These are phyloP conservation scores for Eupithecia tripunctaria DNA, from an alignment of 2,888 invertebrate species.

Conservation along the genomic window DNA sequence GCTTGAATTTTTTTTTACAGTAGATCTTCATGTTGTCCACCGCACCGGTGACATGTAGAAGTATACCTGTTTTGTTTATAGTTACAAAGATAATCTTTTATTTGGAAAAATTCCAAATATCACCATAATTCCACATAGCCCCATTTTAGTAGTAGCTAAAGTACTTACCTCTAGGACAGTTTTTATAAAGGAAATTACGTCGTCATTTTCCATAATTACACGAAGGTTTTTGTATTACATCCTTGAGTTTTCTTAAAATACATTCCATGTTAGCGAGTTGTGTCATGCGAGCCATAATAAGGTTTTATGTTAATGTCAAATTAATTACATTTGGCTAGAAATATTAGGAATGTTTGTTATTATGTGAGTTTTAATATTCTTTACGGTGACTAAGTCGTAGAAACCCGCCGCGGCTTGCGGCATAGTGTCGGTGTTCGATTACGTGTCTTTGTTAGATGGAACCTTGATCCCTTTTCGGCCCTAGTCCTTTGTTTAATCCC, in stretches of 20 bases:
- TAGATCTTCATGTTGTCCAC: too few relatives aligned
- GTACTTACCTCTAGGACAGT: slow-evolving; percentile 23
- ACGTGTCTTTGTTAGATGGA: slow-evolving; percentile 26
- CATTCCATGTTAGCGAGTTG: slow-evolving; percentile 36
- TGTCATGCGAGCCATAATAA: slow-evolving; percentile 50
- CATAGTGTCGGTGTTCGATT: slow-evolving; percentile 24
- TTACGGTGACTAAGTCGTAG: slow-evolving; percentile 10
- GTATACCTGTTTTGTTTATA: too few relatives aligned
- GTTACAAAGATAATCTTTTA: too few relatives aligned
- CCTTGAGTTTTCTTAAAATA: slow-evolving; percentile 48
- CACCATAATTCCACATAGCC: too few relatives aligned
- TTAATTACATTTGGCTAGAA: slow-evolving; percentile 45
- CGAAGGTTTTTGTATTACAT: slow-evolving; percentile 34
- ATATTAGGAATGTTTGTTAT: slow-evolving; percentile 19
- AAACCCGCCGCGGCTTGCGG: slow-evolving; percentile 13
- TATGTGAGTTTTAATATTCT: slow-evolving; percentile 33
- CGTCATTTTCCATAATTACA: slow-evolving; percentile 39
- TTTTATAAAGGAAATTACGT: slow-evolving; percentile 35
- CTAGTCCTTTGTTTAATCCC: slow-evolving; percentile 24
- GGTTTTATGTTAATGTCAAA: slow-evolving; percentile 54
- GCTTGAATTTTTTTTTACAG: too few relatives aligned
- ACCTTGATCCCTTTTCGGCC: slow-evolving; percentile 32
- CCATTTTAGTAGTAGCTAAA: too few relatives aligned
- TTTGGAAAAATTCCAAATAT: too few relatives aligned
- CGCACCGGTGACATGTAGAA: too few relatives aligned